phyloP scores from a whole-genome alignment of 2,888 invertebrate species.

The Sisyra nigra region DNA sequence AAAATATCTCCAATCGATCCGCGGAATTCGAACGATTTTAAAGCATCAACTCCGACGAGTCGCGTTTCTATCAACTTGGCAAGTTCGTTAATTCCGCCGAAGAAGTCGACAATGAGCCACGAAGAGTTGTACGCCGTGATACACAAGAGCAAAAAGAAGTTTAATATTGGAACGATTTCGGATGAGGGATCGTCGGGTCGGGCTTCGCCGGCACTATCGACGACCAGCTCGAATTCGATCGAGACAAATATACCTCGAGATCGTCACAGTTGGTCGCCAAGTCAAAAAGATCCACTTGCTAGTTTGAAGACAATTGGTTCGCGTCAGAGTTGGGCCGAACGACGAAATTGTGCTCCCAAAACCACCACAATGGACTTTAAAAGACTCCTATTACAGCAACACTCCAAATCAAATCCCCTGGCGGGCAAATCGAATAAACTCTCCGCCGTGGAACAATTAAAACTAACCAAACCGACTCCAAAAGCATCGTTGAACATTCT shows the following conservation, averaged over 20 bases:
- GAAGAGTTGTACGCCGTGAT: conserved; percentile 63
- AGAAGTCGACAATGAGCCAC: conserved; percentile 60
- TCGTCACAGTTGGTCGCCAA: conserved; percentile 49
- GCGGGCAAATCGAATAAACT: conserved; percentile 41
- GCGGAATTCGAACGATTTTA: conserved; percentile 38
- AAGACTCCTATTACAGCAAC: conserved; percentile 59
- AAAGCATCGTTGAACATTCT: conserved; percentile 38
- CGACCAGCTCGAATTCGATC: conserved; percentile 33
- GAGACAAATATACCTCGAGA: conserved; percentile 30
- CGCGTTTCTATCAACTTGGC: conserved; percentile 31
- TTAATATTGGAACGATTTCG: conserved; percentile 44
- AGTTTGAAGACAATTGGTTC: conserved; percentile 24
- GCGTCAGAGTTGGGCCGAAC: conserved; percentile 32
- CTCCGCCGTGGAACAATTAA: conserved; percentile 67
- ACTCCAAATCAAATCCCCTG: conserved; percentile 41
- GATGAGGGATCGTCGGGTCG: conserved; percentile 34
- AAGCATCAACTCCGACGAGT: conserved; percentile 48
- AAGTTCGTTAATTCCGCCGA: conserved; percentile 40
- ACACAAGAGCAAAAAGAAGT: conserved; percentile 58
- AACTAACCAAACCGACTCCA: conserved; percentile 42
- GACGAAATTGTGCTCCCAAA: conserved; percentile 31
- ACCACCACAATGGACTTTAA: conserved; percentile 77
- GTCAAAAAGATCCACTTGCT: conserved; percentile 23
- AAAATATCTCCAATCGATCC: conserved; percentile 55
- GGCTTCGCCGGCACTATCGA: conserved; percentile 31